phyloP scores from a whole-genome alignment of 1,140 invertebrate genomes.

The Euwallacea similis region DNA sequence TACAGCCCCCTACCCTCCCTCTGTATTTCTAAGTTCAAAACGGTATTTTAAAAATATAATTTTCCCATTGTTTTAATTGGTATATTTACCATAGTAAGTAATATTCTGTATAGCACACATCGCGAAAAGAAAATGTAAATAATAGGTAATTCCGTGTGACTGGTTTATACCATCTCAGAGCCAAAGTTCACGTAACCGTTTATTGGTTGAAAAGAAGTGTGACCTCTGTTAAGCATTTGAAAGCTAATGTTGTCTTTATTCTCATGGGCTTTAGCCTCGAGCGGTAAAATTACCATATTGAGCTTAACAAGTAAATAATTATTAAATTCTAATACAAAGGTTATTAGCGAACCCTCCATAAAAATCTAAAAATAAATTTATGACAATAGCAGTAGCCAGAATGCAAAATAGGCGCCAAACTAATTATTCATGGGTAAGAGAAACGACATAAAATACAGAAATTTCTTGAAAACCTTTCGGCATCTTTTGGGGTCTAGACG shows the following conservation, averaged over 20 bases:
- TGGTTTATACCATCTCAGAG: background rate
- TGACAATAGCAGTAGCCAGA: too few relatives aligned
- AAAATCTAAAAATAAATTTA: background rate
- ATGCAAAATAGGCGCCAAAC: background rate
- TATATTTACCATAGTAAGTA: too few relatives aligned
- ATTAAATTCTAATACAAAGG: background rate
- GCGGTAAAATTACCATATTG: background rate
- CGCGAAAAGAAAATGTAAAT: too few relatives aligned
- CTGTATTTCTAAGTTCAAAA: too few relatives aligned
- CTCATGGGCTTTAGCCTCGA: background rate
- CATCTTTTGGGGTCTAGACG: background rate
- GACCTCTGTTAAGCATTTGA: constrained; percentile 27
- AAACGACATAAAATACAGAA: background rate
- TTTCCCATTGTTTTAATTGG: too few relatives aligned
- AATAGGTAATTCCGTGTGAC: constrained; percentile 5
- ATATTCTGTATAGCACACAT: too few relatives aligned
- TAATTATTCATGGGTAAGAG: background rate
- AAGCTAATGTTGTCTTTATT: constrained; percentile 10
- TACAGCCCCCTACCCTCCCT: too few relatives aligned
- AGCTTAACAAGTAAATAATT: background rate
- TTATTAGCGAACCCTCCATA: background rate
- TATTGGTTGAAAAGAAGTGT: constrained; percentile 8
- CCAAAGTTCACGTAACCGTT: constrained; percentile 17
- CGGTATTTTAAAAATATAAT: too few relatives aligned
- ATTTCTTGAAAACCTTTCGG: background rate